These are phyloP conservation scores for Tipula helvola DNA, from an alignment of 2,888 invertebrate species.

Conservation along the genomic window DNA sequence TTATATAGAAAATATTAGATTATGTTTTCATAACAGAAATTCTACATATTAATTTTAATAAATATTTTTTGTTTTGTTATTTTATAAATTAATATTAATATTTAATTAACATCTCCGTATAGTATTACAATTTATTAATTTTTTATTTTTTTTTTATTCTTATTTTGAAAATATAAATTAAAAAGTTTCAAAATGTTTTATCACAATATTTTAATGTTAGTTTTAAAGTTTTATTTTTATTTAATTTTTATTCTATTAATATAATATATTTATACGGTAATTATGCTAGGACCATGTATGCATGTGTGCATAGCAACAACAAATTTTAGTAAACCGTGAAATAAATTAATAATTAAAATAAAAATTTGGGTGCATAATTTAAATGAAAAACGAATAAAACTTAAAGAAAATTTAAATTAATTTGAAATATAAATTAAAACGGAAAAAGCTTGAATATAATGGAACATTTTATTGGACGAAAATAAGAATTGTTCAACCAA, in stretches of 20 bases:
- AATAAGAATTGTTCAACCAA: neutral
- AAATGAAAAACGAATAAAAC: no score
- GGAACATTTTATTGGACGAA: neutral
- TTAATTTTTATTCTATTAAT: neutral
- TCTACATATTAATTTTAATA: neutral
- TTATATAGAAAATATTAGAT: neutral
- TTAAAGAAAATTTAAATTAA: neutral
- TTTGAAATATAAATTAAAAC: neutral
- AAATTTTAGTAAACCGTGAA: neutral
- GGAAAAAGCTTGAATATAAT: neutral
- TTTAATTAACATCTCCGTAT: neutral
- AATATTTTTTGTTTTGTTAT: neutral
- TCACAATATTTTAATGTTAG: neutral
- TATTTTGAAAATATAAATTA: neutral
- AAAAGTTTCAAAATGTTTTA: neutral
- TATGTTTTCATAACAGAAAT: neutral
- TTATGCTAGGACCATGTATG: neutral
- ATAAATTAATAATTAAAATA: no score
- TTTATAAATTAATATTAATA: neutral
- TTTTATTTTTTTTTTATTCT: neutral
- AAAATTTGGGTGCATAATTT: no score
- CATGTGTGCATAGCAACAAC: neutral
- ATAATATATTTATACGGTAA: neutral
- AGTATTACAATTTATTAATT: neutral
- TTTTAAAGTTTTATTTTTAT: neutral